phyloP scores from a whole-genome alignment of 2,113 vertebrate species.

The Anhinga anhinga region DNA sequence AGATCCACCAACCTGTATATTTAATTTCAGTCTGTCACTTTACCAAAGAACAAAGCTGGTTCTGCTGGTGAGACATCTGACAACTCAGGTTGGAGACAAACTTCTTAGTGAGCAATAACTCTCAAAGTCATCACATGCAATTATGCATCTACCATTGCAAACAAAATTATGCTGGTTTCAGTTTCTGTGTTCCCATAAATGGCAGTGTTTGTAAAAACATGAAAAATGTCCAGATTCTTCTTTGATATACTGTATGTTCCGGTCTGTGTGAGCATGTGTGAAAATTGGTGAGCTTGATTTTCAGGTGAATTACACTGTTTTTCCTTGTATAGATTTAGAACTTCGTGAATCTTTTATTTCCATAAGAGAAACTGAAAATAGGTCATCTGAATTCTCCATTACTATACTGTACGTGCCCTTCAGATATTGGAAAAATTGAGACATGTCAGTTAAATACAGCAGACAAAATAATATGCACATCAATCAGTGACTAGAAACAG shows the following conservation, averaged over 20 bases:
- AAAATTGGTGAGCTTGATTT: constrained; percentile 36
- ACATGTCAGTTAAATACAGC: constrained; percentile 43
- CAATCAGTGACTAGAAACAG: constrained; percentile 59
- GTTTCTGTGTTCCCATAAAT: constrained; percentile 7
- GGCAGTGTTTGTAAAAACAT: neutral
- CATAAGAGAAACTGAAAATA: constrained; percentile 45
- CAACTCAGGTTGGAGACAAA: neutral
- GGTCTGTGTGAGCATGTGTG: neutral
- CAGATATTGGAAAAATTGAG: constrained; percentile 3
- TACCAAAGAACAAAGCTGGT: neutral
- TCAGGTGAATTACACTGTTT: constrained; percentile 5
- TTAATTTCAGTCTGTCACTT: neutral
- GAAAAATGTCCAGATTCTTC: neutral
- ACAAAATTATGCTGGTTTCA: neutral
- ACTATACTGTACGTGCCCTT: neutral
- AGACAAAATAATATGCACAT: constrained; percentile 65
- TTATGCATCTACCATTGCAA: constrained; percentile 2
- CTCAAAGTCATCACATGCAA: neutral
- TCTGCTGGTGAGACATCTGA: neutral
- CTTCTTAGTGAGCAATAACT: neutral
- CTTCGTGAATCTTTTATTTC: constrained; percentile 24
- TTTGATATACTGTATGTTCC: neutral
- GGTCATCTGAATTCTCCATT: constrained; percentile 46
- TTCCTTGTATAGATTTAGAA: neutral
- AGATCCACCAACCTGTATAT: neutral